phyloP scores from a whole-genome alignment of 2,797 vertebrate species.

The Coendou prehensilis region DNA sequence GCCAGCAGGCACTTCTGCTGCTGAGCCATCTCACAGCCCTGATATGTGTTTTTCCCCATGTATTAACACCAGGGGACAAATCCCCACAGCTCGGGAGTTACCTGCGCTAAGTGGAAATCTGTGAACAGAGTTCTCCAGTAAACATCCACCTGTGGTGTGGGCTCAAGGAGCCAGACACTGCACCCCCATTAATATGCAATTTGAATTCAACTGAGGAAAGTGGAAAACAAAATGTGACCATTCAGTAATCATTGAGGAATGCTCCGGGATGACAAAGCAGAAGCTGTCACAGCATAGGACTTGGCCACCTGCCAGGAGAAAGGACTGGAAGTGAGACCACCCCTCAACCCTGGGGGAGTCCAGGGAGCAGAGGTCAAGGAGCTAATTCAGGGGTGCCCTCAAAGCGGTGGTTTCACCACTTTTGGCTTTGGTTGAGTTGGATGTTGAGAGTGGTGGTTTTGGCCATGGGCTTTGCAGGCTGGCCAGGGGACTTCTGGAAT shows the following conservation, averaged over 20 bases:
- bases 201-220: not conserved
- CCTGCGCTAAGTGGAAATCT: accelerated
- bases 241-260: not conserved
- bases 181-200: no score
- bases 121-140: no score
- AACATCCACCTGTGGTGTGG: no score
- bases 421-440: no score
- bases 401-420: accelerated
- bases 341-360: accelerated
- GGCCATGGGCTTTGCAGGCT: no score
- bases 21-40: no score
- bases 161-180: not conserved
- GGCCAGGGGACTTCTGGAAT: not conserved
- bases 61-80: not conserved
- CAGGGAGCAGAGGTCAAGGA: not conserved
- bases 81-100: not conserved
- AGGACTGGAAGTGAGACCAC: no score
- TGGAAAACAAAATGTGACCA: not conserved
- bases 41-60: not conserved
- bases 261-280: no score
- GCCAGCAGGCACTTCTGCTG: no score
- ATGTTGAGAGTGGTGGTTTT: accelerated
- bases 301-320: not conserved
- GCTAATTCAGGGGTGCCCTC: not conserved
- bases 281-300: no score